Conservation (phyloP, 2,113 vertebrate species). For the Condylura cristata region DNA sequence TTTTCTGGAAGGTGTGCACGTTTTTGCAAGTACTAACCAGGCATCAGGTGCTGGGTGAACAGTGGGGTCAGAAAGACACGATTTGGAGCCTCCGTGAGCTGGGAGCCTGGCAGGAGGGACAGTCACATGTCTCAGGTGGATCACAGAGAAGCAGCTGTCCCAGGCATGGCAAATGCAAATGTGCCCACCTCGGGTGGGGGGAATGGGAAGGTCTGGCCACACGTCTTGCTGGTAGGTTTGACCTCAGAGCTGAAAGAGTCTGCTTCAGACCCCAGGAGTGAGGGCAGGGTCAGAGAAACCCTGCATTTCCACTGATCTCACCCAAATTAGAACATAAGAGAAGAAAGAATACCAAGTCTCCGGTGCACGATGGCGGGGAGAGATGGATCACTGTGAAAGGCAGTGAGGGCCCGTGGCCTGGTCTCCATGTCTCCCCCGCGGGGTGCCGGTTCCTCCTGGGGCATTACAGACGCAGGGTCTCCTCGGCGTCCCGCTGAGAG, state of each 20-base stretch:
- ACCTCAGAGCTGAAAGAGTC: not conserved
- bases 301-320: not conserved
- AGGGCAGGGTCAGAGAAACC: not conserved
- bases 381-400: not conserved
- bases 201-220: too few species aligned
- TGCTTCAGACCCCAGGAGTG: not conserved
- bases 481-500: too few species aligned
- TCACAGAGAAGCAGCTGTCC: not conserved
- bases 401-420: not conserved
- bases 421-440: too few species aligned
- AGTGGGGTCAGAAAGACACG: not conserved
- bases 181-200: not conserved
- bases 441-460: too few species aligned
- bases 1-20: not conserved
- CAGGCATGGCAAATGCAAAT: slow-evolving; percentile 33
- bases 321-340: slow-evolving; percentile 45
- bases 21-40: not conserved
- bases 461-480: too few species aligned
- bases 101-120: not conserved
- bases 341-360: not conserved
- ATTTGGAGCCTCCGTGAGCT: not conserved
- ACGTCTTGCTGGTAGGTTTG: not conserved
- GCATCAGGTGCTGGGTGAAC: not conserved
- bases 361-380: not conserved
- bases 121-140: not conserved